Evolutionary conservation across 2,888 invertebrate genomes (phyloP).

Genomic region (Ophion ellenae): DNA sequence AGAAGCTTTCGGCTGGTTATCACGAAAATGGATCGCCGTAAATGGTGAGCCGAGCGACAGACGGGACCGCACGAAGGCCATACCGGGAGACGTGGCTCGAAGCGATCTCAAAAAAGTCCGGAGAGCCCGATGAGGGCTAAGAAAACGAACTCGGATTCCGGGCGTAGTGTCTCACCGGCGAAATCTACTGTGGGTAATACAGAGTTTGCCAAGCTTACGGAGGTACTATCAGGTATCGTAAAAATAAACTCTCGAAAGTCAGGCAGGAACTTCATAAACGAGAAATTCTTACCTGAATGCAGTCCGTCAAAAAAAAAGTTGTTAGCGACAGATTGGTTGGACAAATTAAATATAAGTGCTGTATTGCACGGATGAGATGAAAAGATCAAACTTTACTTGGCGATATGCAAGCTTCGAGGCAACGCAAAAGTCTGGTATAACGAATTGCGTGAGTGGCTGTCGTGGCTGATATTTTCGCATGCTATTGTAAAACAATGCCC

Average conservation of each 20-base stretch:
- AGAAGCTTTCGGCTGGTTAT: background rate
- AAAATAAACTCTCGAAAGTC: background rate
- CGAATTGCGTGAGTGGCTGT: background rate
- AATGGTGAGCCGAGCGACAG: background rate
- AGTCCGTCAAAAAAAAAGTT: background rate
- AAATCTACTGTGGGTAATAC: background rate
- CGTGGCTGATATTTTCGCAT: background rate
- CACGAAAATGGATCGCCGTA: conserved; percentile 5
- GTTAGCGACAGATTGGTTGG: background rate
- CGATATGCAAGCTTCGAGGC: conserved; percentile 55
- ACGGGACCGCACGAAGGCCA: background rate
- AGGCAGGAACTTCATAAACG: background rate
- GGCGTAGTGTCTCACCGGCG: background rate
- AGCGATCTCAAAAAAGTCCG: background rate
- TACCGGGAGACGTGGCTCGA: background rate
- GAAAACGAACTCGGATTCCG: background rate
- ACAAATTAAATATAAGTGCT: background rate
- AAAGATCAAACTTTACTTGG: conserved; percentile 23
- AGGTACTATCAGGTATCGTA: background rate
- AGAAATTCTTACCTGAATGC: background rate
- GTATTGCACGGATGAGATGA: background rate
- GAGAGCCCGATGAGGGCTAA: background rate
- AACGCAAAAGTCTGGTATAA: conserved; percentile 64
- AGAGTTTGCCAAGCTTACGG: background rate
- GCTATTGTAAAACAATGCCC: conserved; percentile 49